phyloP scores from a whole-genome alignment of 2,888 invertebrate species.

The Drosophila testacea region DNA sequence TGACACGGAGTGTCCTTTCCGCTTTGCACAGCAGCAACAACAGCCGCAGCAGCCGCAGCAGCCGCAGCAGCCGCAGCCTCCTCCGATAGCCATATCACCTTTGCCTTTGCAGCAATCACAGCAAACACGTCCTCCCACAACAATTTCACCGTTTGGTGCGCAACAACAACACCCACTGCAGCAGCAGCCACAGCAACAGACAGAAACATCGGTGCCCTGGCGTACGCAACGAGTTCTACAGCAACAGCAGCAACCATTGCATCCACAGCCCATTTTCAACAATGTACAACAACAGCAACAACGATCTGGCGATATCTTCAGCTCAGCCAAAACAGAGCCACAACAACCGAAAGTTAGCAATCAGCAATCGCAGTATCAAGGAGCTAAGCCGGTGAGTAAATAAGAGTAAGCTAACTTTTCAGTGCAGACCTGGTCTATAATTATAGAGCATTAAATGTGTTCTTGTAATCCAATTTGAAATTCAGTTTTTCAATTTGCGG shows the following conservation, averaged over 20 bases:
- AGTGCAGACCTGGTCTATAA: too few relatives aligned
- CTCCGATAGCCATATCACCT: conserved; percentile 65
- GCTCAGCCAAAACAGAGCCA: conserved; percentile 71
- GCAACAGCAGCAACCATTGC: conserved; percentile 55
- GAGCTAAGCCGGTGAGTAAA: conserved; percentile 77
- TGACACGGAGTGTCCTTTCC: conserved; percentile 67
- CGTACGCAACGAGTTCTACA: conserved; percentile 79
- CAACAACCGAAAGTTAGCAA: conserved; percentile 73
- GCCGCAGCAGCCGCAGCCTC: conserved; percentile 55
- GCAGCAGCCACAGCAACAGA: conserved; percentile 61
- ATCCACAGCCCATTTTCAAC: conserved; percentile 80
- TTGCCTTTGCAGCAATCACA: conserved; percentile 60
- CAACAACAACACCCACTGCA: conserved; percentile 52
- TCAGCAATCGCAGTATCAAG: conserved; percentile 69
- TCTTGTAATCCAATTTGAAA: too few relatives aligned
- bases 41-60: conserved; percentile 53
- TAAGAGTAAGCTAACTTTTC: too few relatives aligned
- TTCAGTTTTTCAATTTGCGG: too few relatives aligned
- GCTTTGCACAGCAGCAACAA: conserved; percentile 61
- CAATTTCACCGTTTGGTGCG: conserved; percentile 64
- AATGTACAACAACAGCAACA: conserved; percentile 77
- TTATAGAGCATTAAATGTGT: too few relatives aligned
- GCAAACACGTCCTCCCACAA: conserved; percentile 58
- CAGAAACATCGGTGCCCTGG: conserved; percentile 79
- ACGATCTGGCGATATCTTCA: conserved; percentile 79